Conservation (phyloP, 2,888 invertebrate genomes). For the Cheilosia soror region DNA sequence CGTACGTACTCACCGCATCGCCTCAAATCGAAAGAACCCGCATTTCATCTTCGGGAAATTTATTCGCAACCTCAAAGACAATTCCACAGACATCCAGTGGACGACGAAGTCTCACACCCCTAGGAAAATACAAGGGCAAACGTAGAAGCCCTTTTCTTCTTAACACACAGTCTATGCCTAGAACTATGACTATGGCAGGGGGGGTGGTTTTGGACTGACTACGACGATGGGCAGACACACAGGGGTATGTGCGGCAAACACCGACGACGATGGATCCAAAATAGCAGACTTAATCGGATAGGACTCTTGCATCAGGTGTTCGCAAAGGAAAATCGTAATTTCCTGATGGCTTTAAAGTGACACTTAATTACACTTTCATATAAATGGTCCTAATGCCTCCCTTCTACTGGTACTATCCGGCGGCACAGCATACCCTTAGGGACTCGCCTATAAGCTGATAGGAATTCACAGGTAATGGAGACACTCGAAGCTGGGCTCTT, state of each 20-base stretch:
- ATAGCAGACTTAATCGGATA: conserved; percentile 73
- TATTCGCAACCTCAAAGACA: conserved; percentile 63
- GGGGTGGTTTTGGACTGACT: conserved; percentile 26
- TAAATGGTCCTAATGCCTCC: conserved; percentile 61
- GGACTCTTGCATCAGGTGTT: conserved; percentile 76
- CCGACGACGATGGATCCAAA: conserved; percentile 57
- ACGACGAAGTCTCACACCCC: conserved; percentile 12
- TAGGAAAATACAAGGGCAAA: conserved; percentile 10
- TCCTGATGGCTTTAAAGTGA: conserved; percentile 77
- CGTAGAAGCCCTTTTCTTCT: not conserved
- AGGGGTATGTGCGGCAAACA: conserved; percentile 29
- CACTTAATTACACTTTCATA: conserved; percentile 77
- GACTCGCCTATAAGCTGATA: conserved; percentile 30
- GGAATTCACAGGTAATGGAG: conserved; percentile 55
- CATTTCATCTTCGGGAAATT: conserved; percentile 68
- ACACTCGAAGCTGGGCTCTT: conserved; percentile 33
- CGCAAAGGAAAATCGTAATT: conserved; percentile 76
- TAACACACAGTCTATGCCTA: conserved; percentile 13
- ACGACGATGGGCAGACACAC: conserved; percentile 15
- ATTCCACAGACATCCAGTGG: conserved; percentile 28
- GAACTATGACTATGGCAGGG: not conserved
- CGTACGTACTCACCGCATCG: not conserved
- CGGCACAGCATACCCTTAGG: conserved; percentile 6
- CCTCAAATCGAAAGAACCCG: conserved; percentile 41
- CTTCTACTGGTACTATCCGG: conserved; percentile 25